phyloP scores from a whole-genome alignment of 2,113 vertebrate genomes.

The Eclectus roratus region DNA sequence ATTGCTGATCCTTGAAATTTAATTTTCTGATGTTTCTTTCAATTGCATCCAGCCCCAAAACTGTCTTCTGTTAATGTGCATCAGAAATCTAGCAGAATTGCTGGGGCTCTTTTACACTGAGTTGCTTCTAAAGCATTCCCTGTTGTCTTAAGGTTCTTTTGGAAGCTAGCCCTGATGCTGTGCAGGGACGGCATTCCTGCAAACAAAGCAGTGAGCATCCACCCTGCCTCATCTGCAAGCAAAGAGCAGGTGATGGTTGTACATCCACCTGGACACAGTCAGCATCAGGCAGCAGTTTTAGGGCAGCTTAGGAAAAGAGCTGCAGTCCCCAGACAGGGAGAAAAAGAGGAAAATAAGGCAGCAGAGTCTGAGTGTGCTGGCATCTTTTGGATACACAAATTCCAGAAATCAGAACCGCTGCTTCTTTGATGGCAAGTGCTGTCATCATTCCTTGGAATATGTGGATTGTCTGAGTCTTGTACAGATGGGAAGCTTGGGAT shows the following conservation, averaged over 20 bases:
- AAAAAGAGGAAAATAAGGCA: neutral
- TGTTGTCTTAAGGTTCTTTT: fast-evolving
- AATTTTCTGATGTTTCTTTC: neutral
- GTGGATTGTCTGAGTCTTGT: neutral
- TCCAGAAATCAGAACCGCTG: neutral
- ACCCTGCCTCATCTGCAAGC: fast-evolving
- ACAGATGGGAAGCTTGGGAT: neutral
- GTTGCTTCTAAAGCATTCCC: neutral
- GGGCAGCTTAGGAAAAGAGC: neutral
- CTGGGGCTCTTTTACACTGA: fast-evolving
- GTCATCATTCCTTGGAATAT: fast-evolving
- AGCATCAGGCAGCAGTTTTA: fast-evolving
- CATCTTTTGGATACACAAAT: neutral
- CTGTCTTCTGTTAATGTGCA: neutral
- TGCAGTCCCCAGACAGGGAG: neutral
- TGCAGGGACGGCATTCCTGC: neutral
- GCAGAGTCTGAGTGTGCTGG: neutral
- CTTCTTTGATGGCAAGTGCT: fast-evolving
- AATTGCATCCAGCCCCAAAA: neutral
- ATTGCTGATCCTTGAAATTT: neutral
- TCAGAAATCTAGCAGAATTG: neutral
- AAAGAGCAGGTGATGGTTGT: fast-evolving
- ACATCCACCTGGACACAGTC: neutral
- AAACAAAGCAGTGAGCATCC: neutral
- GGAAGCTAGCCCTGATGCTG: neutral